phyloP scores from a whole-genome alignment of 64 coral and sea anemone species.

The Montipora capricornis region DNA sequence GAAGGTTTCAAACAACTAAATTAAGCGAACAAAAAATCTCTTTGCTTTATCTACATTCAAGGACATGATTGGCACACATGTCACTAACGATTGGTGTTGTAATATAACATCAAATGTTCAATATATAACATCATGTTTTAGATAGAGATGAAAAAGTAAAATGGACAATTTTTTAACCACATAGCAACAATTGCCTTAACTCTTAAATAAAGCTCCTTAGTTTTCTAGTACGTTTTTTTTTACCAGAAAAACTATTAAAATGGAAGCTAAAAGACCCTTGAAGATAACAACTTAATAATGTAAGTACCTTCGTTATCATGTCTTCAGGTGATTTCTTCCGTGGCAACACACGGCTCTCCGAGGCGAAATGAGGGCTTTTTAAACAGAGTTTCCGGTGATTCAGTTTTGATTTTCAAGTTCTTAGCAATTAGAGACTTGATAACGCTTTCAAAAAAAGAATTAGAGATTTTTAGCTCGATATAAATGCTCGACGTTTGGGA shows the following conservation, averaged over 20 bases:
- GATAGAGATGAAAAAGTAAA: not conserved
- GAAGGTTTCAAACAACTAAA: not conserved
- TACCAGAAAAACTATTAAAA: too few relatives aligned
- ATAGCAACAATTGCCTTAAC: too few relatives aligned
- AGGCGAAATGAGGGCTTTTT: not conserved
- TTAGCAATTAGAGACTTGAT: not conserved
- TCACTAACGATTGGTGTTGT: not conserved
- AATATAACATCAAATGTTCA: too few relatives aligned
- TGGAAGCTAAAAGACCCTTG: not conserved
- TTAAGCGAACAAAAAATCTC: not conserved
- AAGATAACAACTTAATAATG: slow-evolving; percentile 11
- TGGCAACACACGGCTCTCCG: not conserved
- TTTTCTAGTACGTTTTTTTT: too few relatives aligned
- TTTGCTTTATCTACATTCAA: not conserved
- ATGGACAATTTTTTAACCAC: not conserved
- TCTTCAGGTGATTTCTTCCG: not conserved
- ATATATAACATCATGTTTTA: not conserved
- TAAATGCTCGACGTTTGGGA: not conserved
- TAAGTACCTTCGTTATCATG: slow-evolving; percentile 28
- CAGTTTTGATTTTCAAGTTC: not conserved
- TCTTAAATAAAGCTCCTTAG: too few relatives aligned
- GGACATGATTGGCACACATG: not conserved
- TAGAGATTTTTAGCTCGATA: not conserved
- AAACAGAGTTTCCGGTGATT: not conserved
- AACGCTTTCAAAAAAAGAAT: too few relatives aligned